Conservation (phyloP, 2,888 invertebrate species). For the Tetheella fluctuosa region DNA sequence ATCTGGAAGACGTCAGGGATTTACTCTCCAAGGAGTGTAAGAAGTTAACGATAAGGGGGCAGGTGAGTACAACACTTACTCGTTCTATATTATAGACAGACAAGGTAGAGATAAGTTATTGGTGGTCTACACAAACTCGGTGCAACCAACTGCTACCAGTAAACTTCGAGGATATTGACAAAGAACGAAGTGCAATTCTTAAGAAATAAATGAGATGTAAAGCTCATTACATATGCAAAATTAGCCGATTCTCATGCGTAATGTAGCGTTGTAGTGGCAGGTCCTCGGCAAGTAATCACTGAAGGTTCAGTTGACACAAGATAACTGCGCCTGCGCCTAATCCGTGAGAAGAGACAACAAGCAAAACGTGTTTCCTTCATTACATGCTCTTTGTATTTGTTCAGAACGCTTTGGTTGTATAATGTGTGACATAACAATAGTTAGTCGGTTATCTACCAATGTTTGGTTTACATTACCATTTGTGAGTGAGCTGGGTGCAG, state of each 20-base stretch:
- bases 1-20: conserved; percentile 94
- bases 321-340: not conserved
- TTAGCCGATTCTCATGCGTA: not conserved
- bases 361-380: conserved; percentile 36
- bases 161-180: no score
- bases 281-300: not conserved
- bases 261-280: not conserved
- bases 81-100: not conserved
- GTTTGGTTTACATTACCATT: conserved; percentile 5
- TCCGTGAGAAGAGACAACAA: conserved; percentile 34
- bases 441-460: not conserved
- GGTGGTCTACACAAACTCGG: no score
- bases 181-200: no score
- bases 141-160: no score
- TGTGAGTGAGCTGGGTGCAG: not conserved
- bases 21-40: conserved; percentile 90
- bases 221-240: no score
- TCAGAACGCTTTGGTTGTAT: conserved; percentile 16
- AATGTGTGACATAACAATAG: conserved; percentile 10
- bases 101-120: not conserved
- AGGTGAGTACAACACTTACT: conserved; percentile 53
- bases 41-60: conserved; percentile 86
- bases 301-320: conserved; percentile 10
- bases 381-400: conserved; percentile 25
- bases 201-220: no score